These are phyloP conservation scores for Heliopora coerulea DNA, from an alignment of 92 coral and sea anemone species.

Conservation along the genomic window DNA sequence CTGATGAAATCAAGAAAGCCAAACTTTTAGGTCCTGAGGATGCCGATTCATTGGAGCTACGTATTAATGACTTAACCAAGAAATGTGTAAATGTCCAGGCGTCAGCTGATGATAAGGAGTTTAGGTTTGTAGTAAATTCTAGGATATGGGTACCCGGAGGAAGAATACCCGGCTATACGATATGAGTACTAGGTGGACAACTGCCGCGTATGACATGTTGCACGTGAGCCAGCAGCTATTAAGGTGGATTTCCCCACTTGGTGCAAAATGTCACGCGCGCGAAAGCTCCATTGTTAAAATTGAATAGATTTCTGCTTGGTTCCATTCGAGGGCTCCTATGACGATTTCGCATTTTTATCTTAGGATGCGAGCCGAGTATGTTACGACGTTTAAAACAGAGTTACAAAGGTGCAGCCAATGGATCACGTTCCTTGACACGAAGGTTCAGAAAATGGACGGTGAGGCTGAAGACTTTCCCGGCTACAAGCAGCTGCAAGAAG, in stretches of 20 bases:
- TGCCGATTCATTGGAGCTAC: conserved; percentile 26
- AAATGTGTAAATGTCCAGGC: conserved; percentile 27
- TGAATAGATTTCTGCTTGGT: too few relatives aligned
- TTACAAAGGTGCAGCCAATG: conserved; percentile 35
- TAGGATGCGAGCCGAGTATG: conserved; percentile 36
- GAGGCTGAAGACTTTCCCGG: conserved; percentile 22
- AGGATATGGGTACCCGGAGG: too few relatives aligned
- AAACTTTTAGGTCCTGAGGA: conserved; percentile 34
- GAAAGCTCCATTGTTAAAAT: too few relatives aligned
- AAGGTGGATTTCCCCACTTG: too few relatives aligned
- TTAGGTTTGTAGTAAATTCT: neutral
- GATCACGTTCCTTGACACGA: conserved; percentile 27
- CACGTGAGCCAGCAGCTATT: too few relatives aligned
- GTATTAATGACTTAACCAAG: conserved; percentile 35
- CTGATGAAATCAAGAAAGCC: conserved; percentile 23
- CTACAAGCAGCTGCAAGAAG: conserved; percentile 23
- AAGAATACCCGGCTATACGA: too few relatives aligned
- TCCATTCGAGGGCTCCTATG: too few relatives aligned
- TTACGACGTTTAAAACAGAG: conserved; percentile 32
- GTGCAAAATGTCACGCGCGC: too few relatives aligned
- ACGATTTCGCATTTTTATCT: too few relatives aligned
- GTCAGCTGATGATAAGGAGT: conserved; percentile 20
- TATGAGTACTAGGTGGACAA: too few relatives aligned
- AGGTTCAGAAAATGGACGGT: conserved; percentile 21
- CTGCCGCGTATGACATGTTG: too few relatives aligned